Conservation (phyloP, 2,113 vertebrate species). For the Emydura subglobosa region DNA sequence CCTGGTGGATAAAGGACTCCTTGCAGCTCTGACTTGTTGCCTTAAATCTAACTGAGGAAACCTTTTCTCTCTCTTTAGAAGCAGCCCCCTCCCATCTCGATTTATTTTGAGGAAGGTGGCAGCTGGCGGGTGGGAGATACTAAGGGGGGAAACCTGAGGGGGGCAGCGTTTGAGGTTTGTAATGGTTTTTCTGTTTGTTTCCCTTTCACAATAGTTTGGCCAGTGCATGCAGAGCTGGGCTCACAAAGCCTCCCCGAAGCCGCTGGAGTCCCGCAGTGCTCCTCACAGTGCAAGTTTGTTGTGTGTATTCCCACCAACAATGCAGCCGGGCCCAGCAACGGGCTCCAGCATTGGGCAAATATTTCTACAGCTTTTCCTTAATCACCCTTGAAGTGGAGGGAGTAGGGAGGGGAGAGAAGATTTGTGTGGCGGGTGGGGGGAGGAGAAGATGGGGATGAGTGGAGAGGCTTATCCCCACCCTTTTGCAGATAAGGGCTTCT, state of each 20-base stretch:
- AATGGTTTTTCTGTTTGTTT: conserved; percentile 70
- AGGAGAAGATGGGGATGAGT: not conserved
- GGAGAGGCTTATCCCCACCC: not conserved
- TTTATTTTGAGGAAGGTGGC: conserved; percentile 62
- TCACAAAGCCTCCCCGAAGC: conserved; percentile 71
- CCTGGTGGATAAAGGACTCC: conserved; percentile 71
- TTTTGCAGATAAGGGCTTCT: not conserved
- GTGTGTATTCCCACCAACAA: conserved; percentile 73
- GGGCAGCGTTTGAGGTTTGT: conserved; percentile 59
- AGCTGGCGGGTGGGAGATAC: conserved; percentile 29
- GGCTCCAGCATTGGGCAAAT: conserved; percentile 77
- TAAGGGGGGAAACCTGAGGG: not conserved
- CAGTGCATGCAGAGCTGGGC: conserved; percentile 60
- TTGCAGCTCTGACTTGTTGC: conserved; percentile 76
- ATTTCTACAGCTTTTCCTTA: conserved; percentile 76
- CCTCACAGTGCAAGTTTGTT: conserved; percentile 72
- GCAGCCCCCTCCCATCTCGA: conserved; percentile 27
- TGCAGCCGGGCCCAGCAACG: conserved; percentile 62
- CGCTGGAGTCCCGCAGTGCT: conserved; percentile 73
- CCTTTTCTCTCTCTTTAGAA: conserved; percentile 62
- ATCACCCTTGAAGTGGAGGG: conserved; percentile 39
- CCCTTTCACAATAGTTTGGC: conserved; percentile 68
- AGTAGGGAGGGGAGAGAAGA: not conserved
- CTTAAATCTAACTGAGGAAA: conserved; percentile 72
- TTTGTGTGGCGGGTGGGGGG: not conserved